Percentiles rank a stretch among this genome's conserved stretches.
These are phyloP conservation scores for Tanytarsus gracilentus DNA, from an alignment of 2,888 invertebrate genomes.

Conservation along the genomic window DNA sequence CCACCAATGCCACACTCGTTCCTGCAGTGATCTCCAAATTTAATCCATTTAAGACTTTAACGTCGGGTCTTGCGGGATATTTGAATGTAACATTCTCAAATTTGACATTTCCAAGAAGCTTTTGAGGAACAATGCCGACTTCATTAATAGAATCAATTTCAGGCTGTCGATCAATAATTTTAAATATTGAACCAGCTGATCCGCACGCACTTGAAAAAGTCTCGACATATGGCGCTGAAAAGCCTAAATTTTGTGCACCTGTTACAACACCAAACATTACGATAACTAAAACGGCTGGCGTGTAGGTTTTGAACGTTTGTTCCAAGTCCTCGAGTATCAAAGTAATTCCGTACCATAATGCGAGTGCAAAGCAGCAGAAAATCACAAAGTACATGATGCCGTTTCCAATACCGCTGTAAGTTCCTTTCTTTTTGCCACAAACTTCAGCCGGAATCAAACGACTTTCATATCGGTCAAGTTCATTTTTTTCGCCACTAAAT, in stretches of 20 bases:
- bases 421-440: conserved; percentile 54
- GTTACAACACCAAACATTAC: conserved; percentile 66
- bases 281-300: conserved; percentile 60
- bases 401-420: conserved; percentile 59
- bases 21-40: conserved; percentile 53
- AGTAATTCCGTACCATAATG: conserved; percentile 72
- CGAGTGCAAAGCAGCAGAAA: conserved; percentile 61
- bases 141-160: conserved; percentile 59
- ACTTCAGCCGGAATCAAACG: conserved; percentile 53
- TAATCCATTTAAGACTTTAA: conserved; percentile 61
- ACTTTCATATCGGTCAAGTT: conserved; percentile 51
- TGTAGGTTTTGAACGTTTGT: conserved; percentile 51
- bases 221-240: conserved; percentile 66
- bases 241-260: conserved; percentile 68
- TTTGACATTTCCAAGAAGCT: conserved; percentile 55
- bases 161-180: conserved; percentile 63
- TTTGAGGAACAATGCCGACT: conserved; percentile 50
- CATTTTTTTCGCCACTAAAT: conserved; percentile 68
- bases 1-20: conserved; percentile 63
- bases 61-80: conserved; percentile 68
- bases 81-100: conserved; percentile 60
- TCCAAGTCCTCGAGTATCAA: conserved; percentile 57
- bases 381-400: conserved; percentile 68
- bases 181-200: conserved; percentile 62
- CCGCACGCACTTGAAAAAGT: conserved; percentile 61